Base-by-base conservation (phyloP, 2,888 invertebrate species). In the Oscheius sp. region DNA sequence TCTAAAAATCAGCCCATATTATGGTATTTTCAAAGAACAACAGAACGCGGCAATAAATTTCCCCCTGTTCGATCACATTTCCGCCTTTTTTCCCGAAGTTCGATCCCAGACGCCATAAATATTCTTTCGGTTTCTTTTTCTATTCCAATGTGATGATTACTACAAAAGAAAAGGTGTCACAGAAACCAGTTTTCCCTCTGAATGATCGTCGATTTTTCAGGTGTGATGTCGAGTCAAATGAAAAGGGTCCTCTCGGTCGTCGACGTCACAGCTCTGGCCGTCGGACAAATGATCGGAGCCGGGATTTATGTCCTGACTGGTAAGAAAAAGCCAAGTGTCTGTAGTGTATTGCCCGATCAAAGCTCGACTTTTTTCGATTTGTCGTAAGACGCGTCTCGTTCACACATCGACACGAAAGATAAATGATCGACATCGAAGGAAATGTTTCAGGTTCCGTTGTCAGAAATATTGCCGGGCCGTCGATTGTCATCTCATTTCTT, bases 381-480 rank as follows among this genome's bases (percentile, higher is more conserved):
- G 35, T 35, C 35, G 35, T 35, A 35, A 35, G n/a, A 3, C 18
- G 21, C 25, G 55, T 5, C 21, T 2, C 5, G 21, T 21, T 55
- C 53, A 35, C 35, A 35, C 35, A 35, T 35, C 35, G 35, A 35
- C 35, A 35, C 35, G 35, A 35, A 35, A 35, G 35, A 55, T 27
- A 29, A 2, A 27, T 58, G 25, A 58, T 58, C 27, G 12, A n/a
- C 29, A 25, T 55, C 21, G 25, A 18, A 49, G 13, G 7, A 12
- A 45, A 13, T 29, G 0, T 25, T 73, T 71, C 93, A 1, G 95
- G 95, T 49, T 92, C 93, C 0, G 94, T 95, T 1, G 94, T 94
- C 0, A 92, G 92, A 76, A 92, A 93, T 79, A 92, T 93, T 86
- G 94, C 96, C 0, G 97, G 97, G 0, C 97, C 97, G 0, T 94